These are phyloP conservation scores for Tridacna gigas DNA, from an alignment of 2,888 invertebrate species.

Conservation along the genomic window DNA sequence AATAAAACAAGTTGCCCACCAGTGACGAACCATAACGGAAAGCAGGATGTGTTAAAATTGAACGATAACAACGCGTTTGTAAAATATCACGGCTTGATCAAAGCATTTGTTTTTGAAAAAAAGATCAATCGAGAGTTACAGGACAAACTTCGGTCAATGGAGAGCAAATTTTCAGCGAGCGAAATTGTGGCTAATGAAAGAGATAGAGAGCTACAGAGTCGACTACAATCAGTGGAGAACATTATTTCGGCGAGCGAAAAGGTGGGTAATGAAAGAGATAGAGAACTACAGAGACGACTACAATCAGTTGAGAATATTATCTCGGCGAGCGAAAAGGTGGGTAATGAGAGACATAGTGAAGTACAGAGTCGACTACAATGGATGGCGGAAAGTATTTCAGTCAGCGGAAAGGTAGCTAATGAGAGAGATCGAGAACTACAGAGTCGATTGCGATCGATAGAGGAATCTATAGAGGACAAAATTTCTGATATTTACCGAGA, in stretches of 20 bases:
- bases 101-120: background rate
- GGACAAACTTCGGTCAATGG: background rate
- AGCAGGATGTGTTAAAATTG: no score
- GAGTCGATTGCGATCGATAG: background rate
- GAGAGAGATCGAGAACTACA: background rate
- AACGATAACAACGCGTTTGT: no score
- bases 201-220: background rate
- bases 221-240: background rate
- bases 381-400: background rate
- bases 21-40: background rate
- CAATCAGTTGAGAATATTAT: background rate
- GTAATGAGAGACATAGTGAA: background rate
- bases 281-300: background rate
- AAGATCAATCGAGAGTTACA: background rate
- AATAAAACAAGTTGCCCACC: background rate
- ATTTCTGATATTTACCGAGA: background rate
- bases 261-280: background rate
- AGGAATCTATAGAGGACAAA: background rate
- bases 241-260: background rate
- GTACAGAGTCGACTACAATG: background rate
- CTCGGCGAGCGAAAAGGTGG: background rate
- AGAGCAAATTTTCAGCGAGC: background rate
- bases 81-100: background rate
- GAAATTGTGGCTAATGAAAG: background rate
- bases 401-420: no score